Base-by-base conservation (phyloP, 2,113 vertebrate species). In the Procavia capensis region DNA sequence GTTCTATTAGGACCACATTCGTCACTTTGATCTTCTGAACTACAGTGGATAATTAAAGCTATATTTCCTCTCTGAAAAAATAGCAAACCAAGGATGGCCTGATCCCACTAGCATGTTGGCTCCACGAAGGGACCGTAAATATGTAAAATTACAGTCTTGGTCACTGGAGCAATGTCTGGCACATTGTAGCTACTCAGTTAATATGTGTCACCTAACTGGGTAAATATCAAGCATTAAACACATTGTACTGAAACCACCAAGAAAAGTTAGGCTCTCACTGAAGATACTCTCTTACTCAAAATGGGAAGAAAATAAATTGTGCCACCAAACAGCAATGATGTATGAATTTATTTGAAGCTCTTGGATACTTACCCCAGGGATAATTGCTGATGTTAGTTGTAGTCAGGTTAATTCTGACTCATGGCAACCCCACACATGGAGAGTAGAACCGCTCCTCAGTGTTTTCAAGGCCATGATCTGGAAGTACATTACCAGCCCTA, bases 31-130 rank as follows among this genome's bases (percentile, higher is more conserved):
- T 89, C 47, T 70, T 92, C 31, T 61, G 43, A 39, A 87, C 20
- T 83, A 34, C 20, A 68, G 54, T 41, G 24, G 59, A 5, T 91
- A 43, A 43, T 85, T 94, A 87, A 91, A 87, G 50, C 72, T 89
- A 68, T 50, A 66, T 75, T 91, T 39, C 79, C 19, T 85, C 27
- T 83, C 91, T 66, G 50, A 93, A 96, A 87, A 80, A 94, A 66
- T 1, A 90, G 70, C 59, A 81, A 91, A 31, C 36, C 75, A 76
- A 93, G 34, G 13, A 24, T 72, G 81, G 59, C 92, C 84, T 93
- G 63, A 86, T 68, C 45, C 74, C 39, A 41, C 16, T 66, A 31
- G 39, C 41, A 89, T 76, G 13, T 80, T 94, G 63, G 29, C 31
- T 87, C 1, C 45, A 17, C 87, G 72, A 66, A 74, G 24, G 43